Conservation (phyloP, 2,113 vertebrate species). For the Henicopernis longicauda region DNA sequence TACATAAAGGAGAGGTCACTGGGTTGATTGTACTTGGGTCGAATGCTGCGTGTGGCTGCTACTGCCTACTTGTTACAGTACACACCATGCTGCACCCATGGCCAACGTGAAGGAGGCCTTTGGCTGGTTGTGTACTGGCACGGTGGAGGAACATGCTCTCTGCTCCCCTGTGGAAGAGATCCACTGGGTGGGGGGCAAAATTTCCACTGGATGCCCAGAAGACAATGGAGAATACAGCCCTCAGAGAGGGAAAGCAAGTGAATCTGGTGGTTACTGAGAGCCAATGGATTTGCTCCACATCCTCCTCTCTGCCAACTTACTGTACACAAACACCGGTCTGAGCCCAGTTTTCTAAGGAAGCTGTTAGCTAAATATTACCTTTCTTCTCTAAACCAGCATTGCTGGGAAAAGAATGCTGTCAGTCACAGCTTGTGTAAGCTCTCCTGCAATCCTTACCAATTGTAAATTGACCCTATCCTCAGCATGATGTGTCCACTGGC, state of each 20-base stretch:
- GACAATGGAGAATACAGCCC: not conserved
- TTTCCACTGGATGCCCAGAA: not conserved
- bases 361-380: not conserved
- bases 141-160: accelerated
- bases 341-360: not conserved
- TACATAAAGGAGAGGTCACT: not conserved
- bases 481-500: too few species aligned
- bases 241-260: not conserved
- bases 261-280: not conserved
- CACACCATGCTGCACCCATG: too few species aligned
- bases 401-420: not conserved
- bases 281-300: not conserved
- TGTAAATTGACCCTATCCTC: not conserved
- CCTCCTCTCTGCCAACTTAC: not conserved
- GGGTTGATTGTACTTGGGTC: not conserved
- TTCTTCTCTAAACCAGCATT: not conserved
- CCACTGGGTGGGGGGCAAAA: not conserved
- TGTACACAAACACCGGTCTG: not conserved
- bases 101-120: not conserved
- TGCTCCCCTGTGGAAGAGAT: not conserved
- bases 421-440: not conserved
- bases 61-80: not conserved
- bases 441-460: not conserved
- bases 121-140: not conserved
- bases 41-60: not conserved